phyloP scores from a whole-genome alignment of 2,797 vertebrate genomes.

The Phalanger gymnotis region DNA sequence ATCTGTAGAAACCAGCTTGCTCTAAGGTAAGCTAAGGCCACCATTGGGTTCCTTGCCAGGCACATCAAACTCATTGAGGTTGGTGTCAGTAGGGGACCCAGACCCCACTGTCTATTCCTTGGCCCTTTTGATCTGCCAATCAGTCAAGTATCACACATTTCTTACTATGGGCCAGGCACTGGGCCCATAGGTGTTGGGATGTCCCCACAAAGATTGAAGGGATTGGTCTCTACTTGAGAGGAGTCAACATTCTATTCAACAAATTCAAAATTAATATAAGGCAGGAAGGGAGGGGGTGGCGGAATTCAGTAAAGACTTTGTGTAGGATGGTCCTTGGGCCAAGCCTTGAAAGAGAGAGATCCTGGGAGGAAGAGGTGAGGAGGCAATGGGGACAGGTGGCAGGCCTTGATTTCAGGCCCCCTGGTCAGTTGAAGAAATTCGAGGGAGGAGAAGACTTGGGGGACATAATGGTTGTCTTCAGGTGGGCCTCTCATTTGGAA shows the following conservation, averaged over 20 bases:
- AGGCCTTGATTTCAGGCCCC: neutral
- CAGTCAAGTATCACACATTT: neutral
- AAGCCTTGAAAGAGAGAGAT: neutral
- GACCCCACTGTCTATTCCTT: neutral
- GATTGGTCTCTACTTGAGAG: neutral
- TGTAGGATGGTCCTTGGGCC: neutral
- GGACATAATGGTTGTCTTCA: too few species aligned
- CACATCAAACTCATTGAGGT: neutral
- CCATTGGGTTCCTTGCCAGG: neutral
- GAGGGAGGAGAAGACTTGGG: neutral
- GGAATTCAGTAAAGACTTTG: neutral
- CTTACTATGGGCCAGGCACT: neutral
- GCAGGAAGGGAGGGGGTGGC: neutral
- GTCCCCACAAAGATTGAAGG: neutral
- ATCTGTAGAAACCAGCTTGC: neutral
- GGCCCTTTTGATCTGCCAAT: neutral
- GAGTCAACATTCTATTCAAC: neutral
- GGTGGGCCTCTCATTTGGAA: neutral
- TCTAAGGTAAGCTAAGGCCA: neutral
- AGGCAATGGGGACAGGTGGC: neutral
- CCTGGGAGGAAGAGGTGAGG: neutral
- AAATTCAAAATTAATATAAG: neutral
- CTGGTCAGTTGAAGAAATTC: too few species aligned
- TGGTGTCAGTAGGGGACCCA: neutral
- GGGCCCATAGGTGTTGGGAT: neutral